These are phyloP conservation scores for Mesitornis unicolor DNA, from an alignment of 2,113 vertebrate genomes.

Conservation along the genomic window DNA sequence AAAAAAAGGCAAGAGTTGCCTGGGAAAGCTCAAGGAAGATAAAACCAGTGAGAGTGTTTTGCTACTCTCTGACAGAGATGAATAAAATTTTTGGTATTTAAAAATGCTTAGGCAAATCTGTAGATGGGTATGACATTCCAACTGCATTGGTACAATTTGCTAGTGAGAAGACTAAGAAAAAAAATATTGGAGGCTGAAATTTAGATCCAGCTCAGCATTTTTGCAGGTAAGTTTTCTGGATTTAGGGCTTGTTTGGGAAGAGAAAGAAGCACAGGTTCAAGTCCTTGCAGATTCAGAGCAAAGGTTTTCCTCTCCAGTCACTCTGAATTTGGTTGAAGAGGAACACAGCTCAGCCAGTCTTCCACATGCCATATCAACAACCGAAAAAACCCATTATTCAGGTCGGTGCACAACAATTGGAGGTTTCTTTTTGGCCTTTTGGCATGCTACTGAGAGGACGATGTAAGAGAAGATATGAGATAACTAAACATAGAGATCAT, in stretches of 20 bases:
- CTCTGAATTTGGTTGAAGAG: background rate
- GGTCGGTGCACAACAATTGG: background rate
- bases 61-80: background rate
- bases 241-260: background rate
- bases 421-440: slow-evolving; percentile 23
- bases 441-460: background rate
- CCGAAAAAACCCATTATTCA: background rate
- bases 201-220: background rate
- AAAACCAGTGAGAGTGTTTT: background rate
- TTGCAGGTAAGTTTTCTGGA: background rate
- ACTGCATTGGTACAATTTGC: background rate
- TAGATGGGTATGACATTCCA: background rate
- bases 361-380: background rate
- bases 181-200: background rate
- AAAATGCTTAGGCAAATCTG: background rate
- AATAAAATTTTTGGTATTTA: background rate
- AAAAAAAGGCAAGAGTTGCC: background rate
- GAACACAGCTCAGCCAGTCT: background rate
- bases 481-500: background rate
- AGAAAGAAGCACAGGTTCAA: background rate
- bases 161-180: background rate
- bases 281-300: background rate
- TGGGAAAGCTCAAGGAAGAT: background rate
- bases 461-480: background rate
- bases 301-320: background rate